A percentile compares a stretch with the other conserved stretches of the same genome.
Evolutionary conservation across 2,888 invertebrate species (phyloP).

Genomic region (Drosophila emarginata): DNA sequence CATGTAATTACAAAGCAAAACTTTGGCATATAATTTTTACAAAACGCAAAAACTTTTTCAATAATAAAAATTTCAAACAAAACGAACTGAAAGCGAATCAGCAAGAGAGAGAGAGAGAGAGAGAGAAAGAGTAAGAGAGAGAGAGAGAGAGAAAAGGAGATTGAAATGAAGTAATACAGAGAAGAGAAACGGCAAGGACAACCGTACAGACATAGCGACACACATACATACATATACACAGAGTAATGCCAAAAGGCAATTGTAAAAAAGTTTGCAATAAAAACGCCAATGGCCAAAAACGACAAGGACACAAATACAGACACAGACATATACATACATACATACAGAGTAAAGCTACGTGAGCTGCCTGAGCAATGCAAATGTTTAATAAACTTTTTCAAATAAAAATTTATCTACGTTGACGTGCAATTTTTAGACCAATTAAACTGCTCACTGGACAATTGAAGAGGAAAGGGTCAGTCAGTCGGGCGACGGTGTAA

Average conservation of each 20-base stretch:
- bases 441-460: constrained; percentile 66
- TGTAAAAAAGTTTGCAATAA: constrained; percentile 68
- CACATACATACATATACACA: constrained; percentile 23
- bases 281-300: constrained; percentile 60
- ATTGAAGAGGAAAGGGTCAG: constrained; percentile 17
- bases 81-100: constrained; percentile 18
- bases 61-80: constrained; percentile 62
- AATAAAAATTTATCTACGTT: constrained; percentile 76
- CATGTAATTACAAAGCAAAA: constrained; percentile 74
- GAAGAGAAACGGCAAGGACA: constrained; percentile 6
- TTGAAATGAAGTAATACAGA: constrained; percentile 4
- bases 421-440: constrained; percentile 79
- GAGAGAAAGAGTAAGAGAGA: not conserved
- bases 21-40: constrained; percentile 66
- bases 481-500: not conserved
- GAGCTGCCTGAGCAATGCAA: constrained; percentile 65
- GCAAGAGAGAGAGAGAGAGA: constrained; percentile 9
- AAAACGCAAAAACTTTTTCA: constrained; percentile 71
- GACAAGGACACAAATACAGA: constrained; percentile 54
- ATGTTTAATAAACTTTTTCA: constrained; percentile 78
- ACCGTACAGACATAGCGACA: not conserved
- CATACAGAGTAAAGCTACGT: constrained; percentile 48
- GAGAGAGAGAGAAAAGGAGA: constrained; percentile 6
- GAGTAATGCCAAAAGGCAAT: constrained; percentile 59
- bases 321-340: constrained; percentile 8